phyloP scores from a whole-genome alignment of 1,140 invertebrate genomes.

The Caenorhabditis inopinata region DNA sequence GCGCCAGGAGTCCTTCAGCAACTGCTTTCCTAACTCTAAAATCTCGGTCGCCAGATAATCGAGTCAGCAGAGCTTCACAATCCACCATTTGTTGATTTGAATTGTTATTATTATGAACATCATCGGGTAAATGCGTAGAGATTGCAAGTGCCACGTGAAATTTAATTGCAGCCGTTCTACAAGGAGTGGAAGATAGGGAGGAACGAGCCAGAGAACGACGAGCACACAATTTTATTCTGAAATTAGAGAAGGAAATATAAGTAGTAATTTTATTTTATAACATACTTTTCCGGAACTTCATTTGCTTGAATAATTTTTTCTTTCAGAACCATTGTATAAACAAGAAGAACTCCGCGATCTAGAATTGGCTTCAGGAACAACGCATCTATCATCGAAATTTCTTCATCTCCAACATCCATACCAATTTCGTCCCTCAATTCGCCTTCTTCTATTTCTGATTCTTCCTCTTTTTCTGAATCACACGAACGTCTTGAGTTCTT shows the following conservation, averaged over 20 bases:
- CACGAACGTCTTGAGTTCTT: too few species aligned
- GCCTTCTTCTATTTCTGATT: too few species aligned
- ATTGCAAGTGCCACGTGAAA: background rate
- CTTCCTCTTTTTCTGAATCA: too few species aligned
- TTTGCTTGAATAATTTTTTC: background rate
- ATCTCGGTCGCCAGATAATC: background rate
- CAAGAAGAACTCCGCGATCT: background rate
- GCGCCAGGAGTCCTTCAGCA: background rate
- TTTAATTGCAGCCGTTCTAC: background rate
- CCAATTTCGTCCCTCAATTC: too few species aligned
- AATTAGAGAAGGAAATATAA: background rate
- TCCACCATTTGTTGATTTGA: background rate
- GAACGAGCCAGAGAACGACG: background rate
- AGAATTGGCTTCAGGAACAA: background rate
- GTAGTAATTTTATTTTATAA: too few species aligned
- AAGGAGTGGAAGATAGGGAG: background rate
- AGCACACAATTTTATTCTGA: background rate
- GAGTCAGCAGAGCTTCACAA: background rate
- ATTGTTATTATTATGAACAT: too few species aligned
- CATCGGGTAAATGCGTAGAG: too few species aligned
- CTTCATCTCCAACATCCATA: background rate
- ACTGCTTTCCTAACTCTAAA: background rate
- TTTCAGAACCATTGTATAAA: background rate
- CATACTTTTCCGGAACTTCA: background rate
- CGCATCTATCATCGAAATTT: background rate